Percentiles rank a stretch among this genome's conserved stretches.
Conservation (phyloP, 2,888 invertebrate species). For the Biston stratarius region DNA sequence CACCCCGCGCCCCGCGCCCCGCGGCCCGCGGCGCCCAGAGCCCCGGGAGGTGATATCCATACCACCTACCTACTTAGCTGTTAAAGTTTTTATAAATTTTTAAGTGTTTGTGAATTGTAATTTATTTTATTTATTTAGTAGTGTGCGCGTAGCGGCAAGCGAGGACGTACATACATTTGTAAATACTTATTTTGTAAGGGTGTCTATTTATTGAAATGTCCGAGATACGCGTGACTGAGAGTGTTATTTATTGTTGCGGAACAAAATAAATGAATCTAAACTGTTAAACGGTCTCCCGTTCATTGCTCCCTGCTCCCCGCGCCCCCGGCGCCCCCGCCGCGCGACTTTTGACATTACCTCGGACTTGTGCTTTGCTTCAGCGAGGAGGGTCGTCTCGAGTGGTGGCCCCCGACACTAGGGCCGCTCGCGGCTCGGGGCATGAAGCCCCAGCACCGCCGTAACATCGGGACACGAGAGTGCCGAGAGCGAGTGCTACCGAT, state of each 20-base stretch:
- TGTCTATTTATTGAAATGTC: constrained; percentile 58
- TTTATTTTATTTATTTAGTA: constrained; percentile 31
- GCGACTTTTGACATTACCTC: too few relatives aligned
- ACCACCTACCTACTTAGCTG: not conserved
- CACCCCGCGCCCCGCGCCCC: too few relatives aligned
- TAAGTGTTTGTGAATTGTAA: constrained; percentile 39
- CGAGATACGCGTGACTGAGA: constrained; percentile 58
- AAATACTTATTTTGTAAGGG: constrained; percentile 31
- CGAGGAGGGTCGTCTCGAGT: too few relatives aligned
- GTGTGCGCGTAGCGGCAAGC: constrained; percentile 17
- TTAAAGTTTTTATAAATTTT: constrained; percentile 8
- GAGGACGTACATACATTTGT: constrained; percentile 36
- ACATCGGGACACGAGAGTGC: too few relatives aligned
- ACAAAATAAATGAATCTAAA: constrained; percentile 51
- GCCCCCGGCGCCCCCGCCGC: too few relatives aligned
- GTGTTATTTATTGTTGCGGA: constrained; percentile 68
- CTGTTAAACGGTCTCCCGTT: not conserved
- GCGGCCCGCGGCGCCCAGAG: too few relatives aligned
- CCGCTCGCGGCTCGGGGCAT: too few relatives aligned
- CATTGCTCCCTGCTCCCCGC: constrained; percentile 12
- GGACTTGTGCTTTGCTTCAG: too few relatives aligned
- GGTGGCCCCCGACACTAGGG: too few relatives aligned
- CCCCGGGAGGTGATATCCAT: too few relatives aligned
- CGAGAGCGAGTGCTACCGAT: too few relatives aligned
- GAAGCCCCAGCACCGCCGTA: too few relatives aligned